Evolutionary conservation across 2,888 invertebrate species (phyloP), one percentile per base, ranked within the genome.

Genomic region (Sericinus montela): DNA sequence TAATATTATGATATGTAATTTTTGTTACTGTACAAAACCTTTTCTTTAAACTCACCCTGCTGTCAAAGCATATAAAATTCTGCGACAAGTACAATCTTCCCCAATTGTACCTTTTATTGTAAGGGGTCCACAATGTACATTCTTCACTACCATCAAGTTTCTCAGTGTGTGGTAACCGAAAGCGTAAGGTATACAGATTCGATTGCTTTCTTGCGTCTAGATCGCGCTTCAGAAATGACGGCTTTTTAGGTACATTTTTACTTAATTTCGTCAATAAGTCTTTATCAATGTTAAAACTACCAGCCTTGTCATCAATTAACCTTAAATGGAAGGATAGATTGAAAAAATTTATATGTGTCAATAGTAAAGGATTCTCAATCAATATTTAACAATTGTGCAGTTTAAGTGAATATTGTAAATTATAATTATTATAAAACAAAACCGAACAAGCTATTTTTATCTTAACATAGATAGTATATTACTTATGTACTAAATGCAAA

Each of bases 11-110:
- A n/a, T n/a, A n/a, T n/a, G n/a, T n/a, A n/a, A n/a, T n/a, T n/a
- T n/a, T n/a, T n/a, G n/a, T n/a, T 3, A 5, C 5, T 19, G 19
- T 19, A 5, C 5, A 19, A 19, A 19, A 3, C 3, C 19, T 25
- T 25, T 5, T 7, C 8, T 8, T 25, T 25, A 23, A 23, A 80
- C 91, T 91, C 72, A 98, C 98, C 89, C 96, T 92, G 80, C 98
- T 98, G 70, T 96, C 95, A 75, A 98, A 99, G 78, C 99, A 99
- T 65, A 98, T 91, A 76, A 97, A 99, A 86, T 96, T 97, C 69
- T 95, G 94, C 0, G 98, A 98, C 41, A 99, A 86, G 78, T 95
- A 99, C 65, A 99, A 89, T 58, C 94, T 91, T 11, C 99, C 99
- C 88, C 93, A 92, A 48, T 95, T 95, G 72, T 96, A 94, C 58